These are phyloP conservation scores for Formicarius rufipectus DNA, from an alignment of 2,113 vertebrate genomes.

Conservation along the genomic window DNA sequence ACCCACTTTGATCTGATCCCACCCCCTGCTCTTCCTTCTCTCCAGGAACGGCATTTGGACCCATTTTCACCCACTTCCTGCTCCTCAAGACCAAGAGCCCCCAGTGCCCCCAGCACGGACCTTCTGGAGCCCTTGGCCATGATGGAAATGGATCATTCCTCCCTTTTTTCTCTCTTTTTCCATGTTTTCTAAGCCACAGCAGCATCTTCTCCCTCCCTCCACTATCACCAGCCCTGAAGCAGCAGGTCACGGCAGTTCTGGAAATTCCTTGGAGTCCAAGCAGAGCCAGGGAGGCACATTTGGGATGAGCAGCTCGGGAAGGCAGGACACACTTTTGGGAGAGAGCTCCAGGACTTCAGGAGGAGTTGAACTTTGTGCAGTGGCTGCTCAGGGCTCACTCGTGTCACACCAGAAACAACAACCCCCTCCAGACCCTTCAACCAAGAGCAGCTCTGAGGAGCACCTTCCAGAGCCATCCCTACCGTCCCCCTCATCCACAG, in stretches of 20 bases:
- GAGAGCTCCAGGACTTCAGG: not conserved
- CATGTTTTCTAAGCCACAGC: not conserved
- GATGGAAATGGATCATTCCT: rapidly evolving
- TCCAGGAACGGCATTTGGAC: not conserved
- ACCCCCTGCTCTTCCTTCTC: not conserved
- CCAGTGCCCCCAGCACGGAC: not conserved
- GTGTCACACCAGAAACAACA: rapidly evolving
- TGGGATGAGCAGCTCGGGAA: not conserved
- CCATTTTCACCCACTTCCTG: not conserved
- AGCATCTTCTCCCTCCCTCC: not conserved
- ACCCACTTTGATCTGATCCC: not conserved
- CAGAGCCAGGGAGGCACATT: not conserved
- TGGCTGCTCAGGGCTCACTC: not conserved
- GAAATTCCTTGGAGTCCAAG: not conserved
- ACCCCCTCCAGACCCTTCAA: not conserved
- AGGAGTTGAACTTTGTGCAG: rapidly evolving
- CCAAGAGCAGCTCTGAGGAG: not conserved
- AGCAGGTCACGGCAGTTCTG: not conserved
- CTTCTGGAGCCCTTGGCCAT: rapidly evolving
- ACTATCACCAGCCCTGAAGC: not conserved
- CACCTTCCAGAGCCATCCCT: not conserved
- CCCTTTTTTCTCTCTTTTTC: not conserved
- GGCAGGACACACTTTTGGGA: not conserved
- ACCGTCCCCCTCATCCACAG: not conserved
- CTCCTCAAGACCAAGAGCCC: not conserved